A percentile compares a stretch with the other conserved stretches of the same genome.
phyloP scores from a whole-genome alignment of 1,140 invertebrate species.

The Uloborus diversus region DNA sequence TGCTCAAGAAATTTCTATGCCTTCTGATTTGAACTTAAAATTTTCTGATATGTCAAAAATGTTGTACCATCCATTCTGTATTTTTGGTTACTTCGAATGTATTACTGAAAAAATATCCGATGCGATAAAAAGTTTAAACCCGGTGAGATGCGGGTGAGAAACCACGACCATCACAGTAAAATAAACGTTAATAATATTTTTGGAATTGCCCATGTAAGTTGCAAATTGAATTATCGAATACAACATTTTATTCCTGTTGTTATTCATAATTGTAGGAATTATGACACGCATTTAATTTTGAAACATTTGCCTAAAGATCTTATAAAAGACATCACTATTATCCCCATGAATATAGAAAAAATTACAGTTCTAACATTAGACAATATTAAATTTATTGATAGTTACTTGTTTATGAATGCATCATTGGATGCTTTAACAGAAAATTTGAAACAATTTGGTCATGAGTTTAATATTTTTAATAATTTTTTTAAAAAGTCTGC shows the following conservation, averaged over 20 bases:
- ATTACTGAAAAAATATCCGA: constrained; percentile 13
- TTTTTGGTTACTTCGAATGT: constrained; percentile 14
- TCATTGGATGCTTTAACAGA: not conserved
- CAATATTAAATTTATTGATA: constrained; percentile 22
- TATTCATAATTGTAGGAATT: constrained; percentile 11
- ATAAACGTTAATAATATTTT: not conserved
- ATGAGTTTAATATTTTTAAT: constrained; percentile 20
- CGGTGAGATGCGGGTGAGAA: not conserved
- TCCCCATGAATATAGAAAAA: no score
- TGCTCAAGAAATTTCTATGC: not conserved
- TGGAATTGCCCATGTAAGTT: not conserved
- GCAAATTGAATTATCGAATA: constrained; percentile 16
- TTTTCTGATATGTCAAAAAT: constrained; percentile 22
- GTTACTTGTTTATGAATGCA: constrained; percentile 10
- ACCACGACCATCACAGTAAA: not conserved
- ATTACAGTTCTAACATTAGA: no score
- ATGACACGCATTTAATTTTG: not conserved
- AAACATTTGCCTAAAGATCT: constrained; percentile 9
- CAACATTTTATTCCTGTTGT: not conserved
- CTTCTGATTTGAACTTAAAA: constrained; percentile 11
- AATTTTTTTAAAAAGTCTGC: not conserved
- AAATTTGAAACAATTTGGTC: not conserved
- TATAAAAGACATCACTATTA: not conserved
- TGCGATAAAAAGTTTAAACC: not conserved
- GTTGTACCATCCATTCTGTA: constrained; percentile 2